Evolutionary conservation across 2,113 vertebrate species (phyloP).

Genomic region (Lepidothrix coronata): DNA sequence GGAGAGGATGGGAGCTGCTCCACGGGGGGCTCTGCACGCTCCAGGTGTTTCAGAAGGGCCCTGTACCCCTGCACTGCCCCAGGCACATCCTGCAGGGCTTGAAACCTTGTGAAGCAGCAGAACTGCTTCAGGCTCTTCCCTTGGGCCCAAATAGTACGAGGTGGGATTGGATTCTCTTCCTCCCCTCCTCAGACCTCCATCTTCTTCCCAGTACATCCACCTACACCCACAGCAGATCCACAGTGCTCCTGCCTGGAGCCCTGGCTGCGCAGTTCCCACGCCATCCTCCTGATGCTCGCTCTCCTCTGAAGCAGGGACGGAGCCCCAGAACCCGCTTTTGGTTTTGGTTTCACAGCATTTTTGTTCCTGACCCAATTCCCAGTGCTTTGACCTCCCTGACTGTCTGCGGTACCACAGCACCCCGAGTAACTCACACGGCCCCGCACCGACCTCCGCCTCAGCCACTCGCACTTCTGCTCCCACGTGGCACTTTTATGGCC

Average conservation of each 20-base stretch:
- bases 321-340: background rate
- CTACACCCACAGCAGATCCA: rapidly evolving
- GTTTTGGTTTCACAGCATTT: background rate
- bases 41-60: background rate
- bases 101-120: background rate
- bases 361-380: rapidly evolving
- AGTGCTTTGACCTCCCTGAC: background rate
- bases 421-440: rapidly evolving
- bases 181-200: background rate
- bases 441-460: background rate
- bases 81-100: background rate
- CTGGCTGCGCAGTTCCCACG: background rate
- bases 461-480: background rate
- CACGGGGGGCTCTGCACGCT: background rate
- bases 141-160: background rate
- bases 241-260: background rate
- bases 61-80: background rate
- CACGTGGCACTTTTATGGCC: background rate
- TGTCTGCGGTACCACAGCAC: background rate
- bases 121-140: background rate
- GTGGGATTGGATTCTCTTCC: background rate
- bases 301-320: rapidly evolving
- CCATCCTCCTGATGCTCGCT: rapidly evolving
- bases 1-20: background rate
- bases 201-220: background rate